Conservation (phyloP, 2,888 invertebrate species). For the Diogma glabrata region DNA sequence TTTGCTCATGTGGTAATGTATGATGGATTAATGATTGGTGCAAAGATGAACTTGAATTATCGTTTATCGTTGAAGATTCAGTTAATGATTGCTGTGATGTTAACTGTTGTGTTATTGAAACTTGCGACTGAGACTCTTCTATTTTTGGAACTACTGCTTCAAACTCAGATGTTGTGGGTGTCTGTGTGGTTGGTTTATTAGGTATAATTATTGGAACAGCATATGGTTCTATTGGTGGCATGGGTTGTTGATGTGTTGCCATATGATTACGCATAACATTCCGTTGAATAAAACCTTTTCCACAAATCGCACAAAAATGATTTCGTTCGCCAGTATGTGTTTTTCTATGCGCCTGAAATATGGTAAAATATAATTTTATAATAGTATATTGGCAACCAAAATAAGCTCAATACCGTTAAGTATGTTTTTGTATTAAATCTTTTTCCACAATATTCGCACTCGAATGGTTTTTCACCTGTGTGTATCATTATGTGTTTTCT, state of each 20-base stretch:
- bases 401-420: not conserved
- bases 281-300: constrained; percentile 3
- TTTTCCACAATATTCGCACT: constrained; percentile 6
- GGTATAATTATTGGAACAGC: constrained; percentile 6
- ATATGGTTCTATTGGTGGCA: constrained; percentile 7
- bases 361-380: no score
- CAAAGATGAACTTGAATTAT: no score
- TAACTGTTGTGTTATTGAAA: not conserved
- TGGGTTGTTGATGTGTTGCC: constrained; percentile 6
- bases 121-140: not conserved
- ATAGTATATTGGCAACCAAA: no score
- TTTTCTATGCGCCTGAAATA: constrained; percentile 2
- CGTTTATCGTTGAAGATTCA: no score
- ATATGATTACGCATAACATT: constrained; percentile 3
- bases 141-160: no score
- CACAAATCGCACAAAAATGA: constrained; percentile 7
- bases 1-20: not conserved
- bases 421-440: constrained; percentile 6
- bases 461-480: constrained; percentile 2
- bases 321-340: constrained; percentile 1
- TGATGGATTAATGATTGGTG: constrained; percentile 4
- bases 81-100: not conserved
- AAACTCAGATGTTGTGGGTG: not conserved
- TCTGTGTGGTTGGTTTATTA: not conserved
- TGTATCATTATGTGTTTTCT: constrained; percentile 4